A percentile compares a stretch with the other conserved stretches of the same genome.
These are phyloP conservation scores for Cosmia trapezina DNA, from an alignment of 2,888 invertebrate genomes.

Conservation along the genomic window DNA sequence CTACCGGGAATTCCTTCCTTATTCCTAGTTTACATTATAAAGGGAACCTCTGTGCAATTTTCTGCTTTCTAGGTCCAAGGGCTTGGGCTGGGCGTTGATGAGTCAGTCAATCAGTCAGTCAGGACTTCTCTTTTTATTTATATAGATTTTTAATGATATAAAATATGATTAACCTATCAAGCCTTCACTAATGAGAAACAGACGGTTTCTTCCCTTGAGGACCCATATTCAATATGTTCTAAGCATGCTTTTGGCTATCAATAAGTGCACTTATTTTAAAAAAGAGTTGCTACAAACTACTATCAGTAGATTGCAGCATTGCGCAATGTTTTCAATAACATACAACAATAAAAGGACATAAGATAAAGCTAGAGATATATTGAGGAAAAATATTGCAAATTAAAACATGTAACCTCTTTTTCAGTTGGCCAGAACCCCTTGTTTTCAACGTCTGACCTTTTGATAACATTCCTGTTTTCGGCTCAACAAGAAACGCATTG, in stretches of 20 bases:
- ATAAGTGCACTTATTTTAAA: neutral
- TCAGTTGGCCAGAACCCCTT: slow-evolving; percentile 96
- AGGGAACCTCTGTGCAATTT: too few species aligned
- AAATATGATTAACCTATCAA: neutral
- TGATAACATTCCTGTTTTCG: slow-evolving; percentile 96
- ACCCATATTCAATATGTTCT: neutral
- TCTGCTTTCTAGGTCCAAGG: too few species aligned
- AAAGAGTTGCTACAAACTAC: neutral
- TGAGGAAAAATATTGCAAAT: slow-evolving; percentile 5
- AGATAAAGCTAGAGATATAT: neutral
- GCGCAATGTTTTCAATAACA: neutral
- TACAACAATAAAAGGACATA: neutral
- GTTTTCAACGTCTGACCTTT: slow-evolving; percentile 94
- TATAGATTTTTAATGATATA: neutral
- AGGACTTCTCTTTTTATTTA: too few species aligned
- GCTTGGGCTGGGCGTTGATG: too few species aligned
- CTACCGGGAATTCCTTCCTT: too few species aligned
- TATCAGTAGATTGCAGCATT: neutral
- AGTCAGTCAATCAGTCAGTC: too few species aligned
- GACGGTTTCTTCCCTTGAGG: too few species aligned
- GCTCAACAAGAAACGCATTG: slow-evolving; percentile 97
- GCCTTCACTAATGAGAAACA: neutral
- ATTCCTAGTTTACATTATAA: too few species aligned
- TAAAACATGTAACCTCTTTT: slow-evolving; percentile 67
- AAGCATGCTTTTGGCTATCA: neutral